phyloP scores from a whole-genome alignment of 2,113 vertebrate genomes.

The Desmodus rotundus region DNA sequence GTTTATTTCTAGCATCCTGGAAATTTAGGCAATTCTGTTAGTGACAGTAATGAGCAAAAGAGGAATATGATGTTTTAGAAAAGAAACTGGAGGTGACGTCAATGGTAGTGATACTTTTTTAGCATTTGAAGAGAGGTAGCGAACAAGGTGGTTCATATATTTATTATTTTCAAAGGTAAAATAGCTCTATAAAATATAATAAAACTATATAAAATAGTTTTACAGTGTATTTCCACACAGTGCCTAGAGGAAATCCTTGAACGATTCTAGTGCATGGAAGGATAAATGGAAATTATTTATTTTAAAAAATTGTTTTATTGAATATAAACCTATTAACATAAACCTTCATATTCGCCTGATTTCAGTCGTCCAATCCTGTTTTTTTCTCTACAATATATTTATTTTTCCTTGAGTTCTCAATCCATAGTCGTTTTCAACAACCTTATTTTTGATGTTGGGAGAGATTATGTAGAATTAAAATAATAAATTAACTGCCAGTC shows the following conservation, averaged over 20 bases:
- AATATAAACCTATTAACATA: not conserved
- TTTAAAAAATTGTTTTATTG: not conserved
- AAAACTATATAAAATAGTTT: not conserved
- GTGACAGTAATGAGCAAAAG: not conserved
- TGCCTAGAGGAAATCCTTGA: not conserved
- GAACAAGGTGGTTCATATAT: not conserved
- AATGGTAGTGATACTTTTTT: not conserved
- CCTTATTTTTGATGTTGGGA: not conserved
- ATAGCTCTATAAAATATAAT: not conserved
- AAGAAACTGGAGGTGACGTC: not conserved
- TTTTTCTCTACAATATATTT: not conserved
- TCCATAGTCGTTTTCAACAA: not conserved
- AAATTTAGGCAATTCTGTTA: not conserved
- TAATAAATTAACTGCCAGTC: not conserved
- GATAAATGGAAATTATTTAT: not conserved
- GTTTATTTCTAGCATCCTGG: not conserved
- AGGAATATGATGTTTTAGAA: not conserved
- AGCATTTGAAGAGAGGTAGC: not conserved
- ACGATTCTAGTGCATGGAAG: not conserved
- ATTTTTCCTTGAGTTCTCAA: not conserved
- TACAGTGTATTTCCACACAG: not conserved
- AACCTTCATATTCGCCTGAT: not conserved
- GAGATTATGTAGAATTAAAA: not conserved
- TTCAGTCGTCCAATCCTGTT: not conserved
- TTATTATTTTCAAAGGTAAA: slow-evolving; percentile 31